Evolutionary conservation across 2,797 vertebrate genomes (phyloP).

Genomic region (Emydoidea blandingii): DNA sequence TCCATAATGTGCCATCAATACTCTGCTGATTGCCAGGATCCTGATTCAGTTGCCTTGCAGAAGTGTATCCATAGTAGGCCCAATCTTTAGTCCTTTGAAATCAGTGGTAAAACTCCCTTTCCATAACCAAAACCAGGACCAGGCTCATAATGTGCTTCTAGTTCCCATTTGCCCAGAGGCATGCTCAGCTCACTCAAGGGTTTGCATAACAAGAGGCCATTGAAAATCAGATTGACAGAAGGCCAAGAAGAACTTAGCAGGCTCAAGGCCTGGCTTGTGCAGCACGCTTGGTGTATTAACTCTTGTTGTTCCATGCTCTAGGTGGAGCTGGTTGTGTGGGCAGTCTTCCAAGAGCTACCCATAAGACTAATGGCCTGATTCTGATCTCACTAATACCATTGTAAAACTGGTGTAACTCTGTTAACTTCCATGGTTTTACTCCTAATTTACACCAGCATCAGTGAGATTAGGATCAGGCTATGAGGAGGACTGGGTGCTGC

Average conservation of each 20-base stretch:
- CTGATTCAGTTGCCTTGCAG: background rate
- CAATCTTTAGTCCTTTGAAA: background rate
- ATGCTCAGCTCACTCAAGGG: background rate
- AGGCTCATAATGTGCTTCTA: background rate
- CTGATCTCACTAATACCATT: background rate
- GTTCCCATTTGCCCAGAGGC: background rate
- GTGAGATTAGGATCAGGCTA: background rate
- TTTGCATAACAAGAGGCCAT: background rate
- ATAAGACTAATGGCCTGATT: background rate
- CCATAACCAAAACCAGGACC: background rate
- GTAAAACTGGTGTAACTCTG: background rate
- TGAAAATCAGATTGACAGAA: background rate
- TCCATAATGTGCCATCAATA: background rate
- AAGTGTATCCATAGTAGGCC: background rate
- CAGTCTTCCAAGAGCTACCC: background rate
- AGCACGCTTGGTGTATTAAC: background rate
- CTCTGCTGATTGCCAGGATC: background rate
- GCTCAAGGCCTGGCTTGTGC: background rate
- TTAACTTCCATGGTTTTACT: background rate
- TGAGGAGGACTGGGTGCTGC: fast-evolving
- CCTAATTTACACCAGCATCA: background rate
- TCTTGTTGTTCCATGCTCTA: background rate
- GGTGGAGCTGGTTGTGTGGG: background rate
- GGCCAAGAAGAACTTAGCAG: background rate
- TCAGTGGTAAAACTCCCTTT: background rate